Evolutionary conservation across 2,888 invertebrate genomes (phyloP).

Genomic region (Brachypalpus laphriformis): DNA sequence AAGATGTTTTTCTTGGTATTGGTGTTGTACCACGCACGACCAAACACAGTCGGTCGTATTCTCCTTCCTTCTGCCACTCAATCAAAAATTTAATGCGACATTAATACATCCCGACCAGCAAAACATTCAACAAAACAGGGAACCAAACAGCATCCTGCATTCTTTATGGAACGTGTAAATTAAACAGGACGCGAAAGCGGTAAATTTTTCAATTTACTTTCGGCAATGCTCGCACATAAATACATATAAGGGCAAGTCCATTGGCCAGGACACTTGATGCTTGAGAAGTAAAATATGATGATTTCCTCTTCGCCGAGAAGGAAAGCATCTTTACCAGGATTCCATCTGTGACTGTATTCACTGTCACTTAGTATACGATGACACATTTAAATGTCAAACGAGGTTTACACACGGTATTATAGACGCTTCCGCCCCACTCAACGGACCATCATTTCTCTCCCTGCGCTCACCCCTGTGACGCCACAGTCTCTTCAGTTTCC

Average conservation of each 20-base stretch:
- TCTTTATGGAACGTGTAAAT: slow-evolving; percentile 49
- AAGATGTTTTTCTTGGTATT: slow-evolving; percentile 35
- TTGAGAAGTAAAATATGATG: slow-evolving; percentile 31
- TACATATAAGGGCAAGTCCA: not conserved
- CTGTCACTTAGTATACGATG: slow-evolving; percentile 26
- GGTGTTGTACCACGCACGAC: not conserved
- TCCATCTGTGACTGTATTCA: not conserved
- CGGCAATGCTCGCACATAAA: not conserved
- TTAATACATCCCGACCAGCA: slow-evolving; percentile 29
- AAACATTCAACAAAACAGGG: not conserved
- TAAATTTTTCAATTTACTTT: slow-evolving; percentile 50
- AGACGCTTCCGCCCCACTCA: not conserved
- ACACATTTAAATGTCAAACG: slow-evolving; percentile 59
- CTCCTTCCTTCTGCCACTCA: slow-evolving; percentile 18
- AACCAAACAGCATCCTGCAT: slow-evolving; percentile 39
- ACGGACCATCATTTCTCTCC: not conserved
- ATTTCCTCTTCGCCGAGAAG: not conserved
- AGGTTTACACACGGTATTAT: slow-evolving; percentile 31
- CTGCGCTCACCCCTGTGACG: not conserved
- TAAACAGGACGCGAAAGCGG: slow-evolving; percentile 40
- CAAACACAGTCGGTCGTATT: not conserved
- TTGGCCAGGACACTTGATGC: slow-evolving; percentile 15
- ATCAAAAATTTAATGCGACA: slow-evolving; percentile 59
- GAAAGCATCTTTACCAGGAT: not conserved
- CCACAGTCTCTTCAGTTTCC: not conserved